A percentile compares a stretch with the other conserved stretches of the same genome.
These are phyloP conservation scores for Pavo muticus DNA, from an alignment of 2,113 vertebrate species.

Conservation along the genomic window DNA sequence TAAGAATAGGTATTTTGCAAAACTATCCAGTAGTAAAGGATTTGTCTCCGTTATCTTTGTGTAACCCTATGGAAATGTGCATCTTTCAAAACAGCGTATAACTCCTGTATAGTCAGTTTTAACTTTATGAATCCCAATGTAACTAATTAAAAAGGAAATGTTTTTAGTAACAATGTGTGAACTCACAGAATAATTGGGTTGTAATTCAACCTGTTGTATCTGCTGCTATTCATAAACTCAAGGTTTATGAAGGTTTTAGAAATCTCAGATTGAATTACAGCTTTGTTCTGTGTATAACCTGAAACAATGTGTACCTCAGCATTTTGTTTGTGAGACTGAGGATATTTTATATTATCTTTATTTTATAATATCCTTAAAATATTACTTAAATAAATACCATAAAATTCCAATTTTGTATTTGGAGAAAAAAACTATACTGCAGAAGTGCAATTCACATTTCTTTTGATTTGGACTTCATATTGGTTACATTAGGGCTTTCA, in stretches of 20 bases:
- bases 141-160: constrained; percentile 54
- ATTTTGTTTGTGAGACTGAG: constrained; percentile 23
- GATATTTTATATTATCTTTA: background rate
- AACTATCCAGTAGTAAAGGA: background rate
- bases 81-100: background rate
- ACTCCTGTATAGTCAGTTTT: background rate
- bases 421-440: background rate
- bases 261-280: constrained; percentile 41
- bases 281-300: constrained; percentile 26
- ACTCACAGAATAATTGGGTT: constrained; percentile 38
- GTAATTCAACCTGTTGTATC: constrained; percentile 44
- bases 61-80: background rate
- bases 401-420: background rate
- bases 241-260: constrained; percentile 37
- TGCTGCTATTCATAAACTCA: constrained; percentile 51
- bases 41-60: background rate
- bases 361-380: background rate
- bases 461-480: background rate
- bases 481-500: background rate
- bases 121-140: constrained; percentile 28
- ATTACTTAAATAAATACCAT: background rate
- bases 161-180: constrained; percentile 30
- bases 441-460: background rate
- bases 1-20: background rate
- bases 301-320: constrained; percentile 21